These are phyloP conservation scores for Oryzias curvinotus DNA, from an alignment of 2,113 vertebrate species.

Conservation along the genomic window DNA sequence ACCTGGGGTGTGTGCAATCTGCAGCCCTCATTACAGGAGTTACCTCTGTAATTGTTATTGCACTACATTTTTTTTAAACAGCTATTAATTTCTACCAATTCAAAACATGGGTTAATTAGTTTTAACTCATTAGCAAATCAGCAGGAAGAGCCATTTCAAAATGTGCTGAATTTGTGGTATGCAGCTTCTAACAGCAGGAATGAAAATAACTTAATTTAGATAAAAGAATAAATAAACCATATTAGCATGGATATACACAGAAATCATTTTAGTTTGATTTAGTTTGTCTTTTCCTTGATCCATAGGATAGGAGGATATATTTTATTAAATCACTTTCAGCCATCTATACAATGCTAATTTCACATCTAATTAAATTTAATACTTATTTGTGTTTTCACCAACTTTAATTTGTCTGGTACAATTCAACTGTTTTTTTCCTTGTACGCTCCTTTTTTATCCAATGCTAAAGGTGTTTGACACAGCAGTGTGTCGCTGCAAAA, in stretches of 20 bases:
- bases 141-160: background rate
- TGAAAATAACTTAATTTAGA: background rate
- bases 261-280: too few species aligned
- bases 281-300: too few species aligned
- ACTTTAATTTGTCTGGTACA: background rate
- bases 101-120: constrained; percentile 23
- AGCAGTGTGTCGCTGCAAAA: background rate
- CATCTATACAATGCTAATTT: too few species aligned
- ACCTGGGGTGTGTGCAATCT: constrained; percentile 10
- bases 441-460: background rate
- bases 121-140: constrained; percentile 27
- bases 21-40: constrained; percentile 13
- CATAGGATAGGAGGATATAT: too few species aligned
- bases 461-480: background rate
- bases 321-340: too few species aligned
- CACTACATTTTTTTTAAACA: constrained; percentile 1
- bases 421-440: background rate
- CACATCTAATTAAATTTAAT: too few species aligned
- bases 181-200: background rate
- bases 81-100: constrained; percentile 25
- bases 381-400: too few species aligned
- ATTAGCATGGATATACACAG: too few species aligned
- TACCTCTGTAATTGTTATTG: constrained; percentile 9
- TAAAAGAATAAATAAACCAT: too few species aligned
- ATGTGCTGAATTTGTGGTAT: background rate